Evolutionary conservation across 2,113 vertebrate genomes (phyloP).

Genomic region (Trichechus manatus): DNA sequence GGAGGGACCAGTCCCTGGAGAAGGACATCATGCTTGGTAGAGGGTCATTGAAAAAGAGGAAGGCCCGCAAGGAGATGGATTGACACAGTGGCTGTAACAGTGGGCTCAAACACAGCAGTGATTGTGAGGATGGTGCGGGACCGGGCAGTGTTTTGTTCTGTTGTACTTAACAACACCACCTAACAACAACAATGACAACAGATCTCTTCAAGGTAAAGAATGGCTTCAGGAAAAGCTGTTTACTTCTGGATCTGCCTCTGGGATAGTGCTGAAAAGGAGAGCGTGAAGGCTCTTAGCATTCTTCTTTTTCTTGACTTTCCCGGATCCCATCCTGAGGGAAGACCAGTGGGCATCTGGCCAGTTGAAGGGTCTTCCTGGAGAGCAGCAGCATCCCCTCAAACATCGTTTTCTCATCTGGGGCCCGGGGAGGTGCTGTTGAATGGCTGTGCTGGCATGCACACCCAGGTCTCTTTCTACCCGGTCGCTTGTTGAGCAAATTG

Average conservation of each 20-base stretch:
- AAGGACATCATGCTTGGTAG: too few relatives aligned
- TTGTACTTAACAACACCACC: too few relatives aligned
- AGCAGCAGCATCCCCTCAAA: background rate
- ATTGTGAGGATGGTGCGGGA: too few relatives aligned
- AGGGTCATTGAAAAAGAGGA: too few relatives aligned
- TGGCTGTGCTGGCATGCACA: background rate
- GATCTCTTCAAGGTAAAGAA: background rate
- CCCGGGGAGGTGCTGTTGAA: background rate
- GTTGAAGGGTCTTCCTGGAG: background rate
- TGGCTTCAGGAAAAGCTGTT: slow-evolving; percentile 8
- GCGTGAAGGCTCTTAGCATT: background rate
- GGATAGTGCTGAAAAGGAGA: background rate
- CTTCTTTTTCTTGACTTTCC: background rate
- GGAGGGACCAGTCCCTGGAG: too few relatives aligned
- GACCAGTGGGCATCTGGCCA: background rate
- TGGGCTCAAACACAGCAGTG: too few relatives aligned
- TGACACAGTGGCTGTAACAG: too few relatives aligned
- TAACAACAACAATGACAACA: too few relatives aligned
- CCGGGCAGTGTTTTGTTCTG: too few relatives aligned
- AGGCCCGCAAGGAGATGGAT: too few relatives aligned
- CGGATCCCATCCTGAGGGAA: background rate
- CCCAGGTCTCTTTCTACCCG: background rate
- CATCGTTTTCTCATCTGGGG: background rate
- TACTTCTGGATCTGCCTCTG: background rate
- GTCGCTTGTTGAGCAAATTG: background rate